Base-by-base conservation (phyloP, 1,140 invertebrate genomes). In the Nomia melanderi region DNA sequence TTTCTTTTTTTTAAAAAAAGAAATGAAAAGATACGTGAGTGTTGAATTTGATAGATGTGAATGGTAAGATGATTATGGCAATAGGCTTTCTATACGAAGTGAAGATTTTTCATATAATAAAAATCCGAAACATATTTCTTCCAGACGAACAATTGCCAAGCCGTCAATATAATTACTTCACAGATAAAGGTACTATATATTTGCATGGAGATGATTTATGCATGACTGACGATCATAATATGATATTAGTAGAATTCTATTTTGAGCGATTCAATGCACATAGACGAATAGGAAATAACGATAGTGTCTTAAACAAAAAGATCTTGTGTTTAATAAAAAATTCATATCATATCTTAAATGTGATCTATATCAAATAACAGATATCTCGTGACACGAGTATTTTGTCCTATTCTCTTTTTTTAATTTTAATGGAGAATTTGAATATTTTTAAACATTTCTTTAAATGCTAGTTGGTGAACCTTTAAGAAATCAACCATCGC, bases 401-500 rank as follows among this genome's bases (percentile, higher is more conserved):
- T 27, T 27, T 41, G n/a, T 36, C 50, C 31, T 12, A 9, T 64
- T 54, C 65, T 64, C 17, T n/a, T 57, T 27, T 67, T 65, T 6
- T 31, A 27, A 65, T 65, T 36, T 47, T 44, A 50, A 71, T 44
- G 11, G 44, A 17, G 63, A 71, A 47, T 57, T 41, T 60, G 27
- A 50, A 75, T 64, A 44, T 63, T 65, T 41, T 8, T 65, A 20
- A 78, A 74, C 20, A 75, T 75, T 67, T 67, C 47, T 75, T 83
- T 69, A 86, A 88, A 77, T 47, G 59, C 78, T 83, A 93, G 93
- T 94, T 89, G 93, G 93, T 84, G 91, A 93, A 85, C 89, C 91
- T 60, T 88, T 94, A 86, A 89, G 93, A 87, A 92, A 93, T 85
- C 93, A 93, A 77, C 93, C 93, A 73, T 93, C 91, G 62, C 93